Evolutionary conservation across 2,797 vertebrate species (phyloP).

Genomic region (Esox masquinongy): DNA sequence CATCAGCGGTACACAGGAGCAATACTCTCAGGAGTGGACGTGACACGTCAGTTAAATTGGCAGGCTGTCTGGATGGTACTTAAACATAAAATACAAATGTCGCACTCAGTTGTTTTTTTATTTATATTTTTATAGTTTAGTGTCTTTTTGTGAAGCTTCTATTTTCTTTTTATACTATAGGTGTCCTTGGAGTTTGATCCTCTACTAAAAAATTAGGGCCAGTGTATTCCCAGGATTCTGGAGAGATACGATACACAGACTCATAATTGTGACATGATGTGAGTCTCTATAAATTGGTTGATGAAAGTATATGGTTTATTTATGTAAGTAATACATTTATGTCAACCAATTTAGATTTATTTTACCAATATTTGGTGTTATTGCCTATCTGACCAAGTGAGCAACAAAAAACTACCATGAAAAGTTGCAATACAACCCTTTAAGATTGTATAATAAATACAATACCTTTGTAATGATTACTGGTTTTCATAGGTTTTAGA

Average conservation of each 20-base stretch:
- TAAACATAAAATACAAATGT: background rate
- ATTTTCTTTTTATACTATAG: constrained; percentile 6
- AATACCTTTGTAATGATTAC: background rate
- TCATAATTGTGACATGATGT: background rate
- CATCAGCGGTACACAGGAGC: background rate
- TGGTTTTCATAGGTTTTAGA: constrained; percentile 1
- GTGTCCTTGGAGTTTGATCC: background rate
- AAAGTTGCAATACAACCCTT: constrained; percentile 4
- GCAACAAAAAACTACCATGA: background rate
- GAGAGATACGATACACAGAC: background rate
- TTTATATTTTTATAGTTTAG: constrained; percentile 13
- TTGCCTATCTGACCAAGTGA: background rate
- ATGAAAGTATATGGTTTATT: background rate
- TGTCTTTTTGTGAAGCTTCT: constrained; percentile 5
- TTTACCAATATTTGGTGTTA: constrained; percentile 10
- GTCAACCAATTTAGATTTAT: constrained; percentile 4
- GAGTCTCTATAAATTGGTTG: background rate
- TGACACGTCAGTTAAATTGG: background rate
- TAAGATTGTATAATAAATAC: background rate
- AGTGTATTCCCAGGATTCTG: background rate
- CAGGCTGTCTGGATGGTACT: background rate
- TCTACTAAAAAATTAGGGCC: background rate
- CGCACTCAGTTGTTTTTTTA: background rate
- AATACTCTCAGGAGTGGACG: background rate
- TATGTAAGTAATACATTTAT: constrained; percentile 3